Evolutionary conservation across 2,797 vertebrate genomes (phyloP).

Genomic region (Sebastes nivosus): DNA sequence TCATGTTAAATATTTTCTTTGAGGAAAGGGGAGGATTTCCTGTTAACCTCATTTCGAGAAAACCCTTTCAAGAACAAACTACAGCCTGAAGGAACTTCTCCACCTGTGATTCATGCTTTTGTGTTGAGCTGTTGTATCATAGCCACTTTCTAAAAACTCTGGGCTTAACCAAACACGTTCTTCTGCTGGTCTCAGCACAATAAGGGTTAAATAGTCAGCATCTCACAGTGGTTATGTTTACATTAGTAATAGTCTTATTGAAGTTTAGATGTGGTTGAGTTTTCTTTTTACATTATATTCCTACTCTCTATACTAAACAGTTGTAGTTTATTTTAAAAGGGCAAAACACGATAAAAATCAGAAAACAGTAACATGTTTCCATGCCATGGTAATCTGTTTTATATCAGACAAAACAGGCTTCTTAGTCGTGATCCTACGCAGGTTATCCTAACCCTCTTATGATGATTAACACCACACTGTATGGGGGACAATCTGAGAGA

Average conservation of each 20-base stretch:
- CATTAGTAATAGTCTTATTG: not conserved
- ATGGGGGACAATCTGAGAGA: not conserved
- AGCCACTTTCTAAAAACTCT: slow-evolving; percentile 11
- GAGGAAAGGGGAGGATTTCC: not conserved
- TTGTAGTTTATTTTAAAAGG: not conserved
- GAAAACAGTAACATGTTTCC: not conserved
- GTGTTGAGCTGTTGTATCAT: slow-evolving; percentile 21
- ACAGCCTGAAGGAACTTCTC: not conserved
- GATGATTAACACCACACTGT: not conserved
- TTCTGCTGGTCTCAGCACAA: slow-evolving; percentile 14
- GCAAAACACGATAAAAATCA: not conserved
- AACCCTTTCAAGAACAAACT: slow-evolving; percentile 2
- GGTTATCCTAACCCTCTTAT: not conserved
- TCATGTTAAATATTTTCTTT: slow-evolving; percentile 5
- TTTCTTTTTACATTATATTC: not conserved
- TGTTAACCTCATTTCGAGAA: not conserved
- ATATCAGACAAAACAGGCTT: not conserved
- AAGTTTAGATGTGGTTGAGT: not conserved
- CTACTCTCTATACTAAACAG: not conserved
- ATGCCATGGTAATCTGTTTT: not conserved
- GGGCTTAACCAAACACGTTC: slow-evolving; percentile 28
- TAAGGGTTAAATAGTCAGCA: slow-evolving; percentile 18
- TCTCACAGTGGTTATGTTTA: slow-evolving; percentile 15
- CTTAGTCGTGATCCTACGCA: not conserved
- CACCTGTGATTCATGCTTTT: slow-evolving; percentile 13